Base-by-base conservation (phyloP, 2,113 vertebrate species). In the Menura novaehollandiae region DNA sequence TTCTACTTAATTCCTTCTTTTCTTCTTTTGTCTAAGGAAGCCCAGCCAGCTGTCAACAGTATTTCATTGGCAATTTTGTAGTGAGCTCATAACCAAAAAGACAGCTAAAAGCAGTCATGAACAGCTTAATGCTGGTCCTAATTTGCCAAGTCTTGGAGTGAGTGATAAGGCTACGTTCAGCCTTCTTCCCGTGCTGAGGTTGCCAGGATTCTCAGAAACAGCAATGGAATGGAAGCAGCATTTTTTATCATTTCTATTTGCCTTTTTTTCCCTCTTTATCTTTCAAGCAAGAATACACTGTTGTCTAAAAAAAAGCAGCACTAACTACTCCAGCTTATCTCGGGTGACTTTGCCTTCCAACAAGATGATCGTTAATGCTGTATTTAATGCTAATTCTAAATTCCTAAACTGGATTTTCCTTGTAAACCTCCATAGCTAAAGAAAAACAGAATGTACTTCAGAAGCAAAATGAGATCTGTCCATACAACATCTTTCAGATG, bases 141-240 rank as follows among this genome's bases (percentile, higher is more conserved):
- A 91, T 95, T 97, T 95, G 77, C 89, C 91, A 95, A 73, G 77
- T 60, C 89, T 92, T 93, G 81, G 74, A 89, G 71, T 49, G 87
- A 95, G 49, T 58, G 87, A 94, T 95, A 95, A 95, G 89, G 56
- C 49, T 91, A 39, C 37, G 44, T 43, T 87, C 73, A 81, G 89
- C 37, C 73, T 82, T 72, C 87, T 84, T 84, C 64, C n/a, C 0
- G 0, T 72, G 56, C 52, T 86, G 55, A 93, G 83, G 27, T 63
- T 96, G 88, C 92, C 68, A 91, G 68, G 52, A 87, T 1, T 7
- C 49, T 91, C 74, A 88, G 76, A 51, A 81, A 83, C 59, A 87
- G 83, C 63, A 84, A 75, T 3, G 13, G 39, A 84, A 75, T 3
- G 13, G 39, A 93, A 92, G 69, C 33, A 91, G 91, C 37, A 27